Evolutionary conservation across 2,113 vertebrate species (phyloP).

Genomic region (Lepus americanus): DNA sequence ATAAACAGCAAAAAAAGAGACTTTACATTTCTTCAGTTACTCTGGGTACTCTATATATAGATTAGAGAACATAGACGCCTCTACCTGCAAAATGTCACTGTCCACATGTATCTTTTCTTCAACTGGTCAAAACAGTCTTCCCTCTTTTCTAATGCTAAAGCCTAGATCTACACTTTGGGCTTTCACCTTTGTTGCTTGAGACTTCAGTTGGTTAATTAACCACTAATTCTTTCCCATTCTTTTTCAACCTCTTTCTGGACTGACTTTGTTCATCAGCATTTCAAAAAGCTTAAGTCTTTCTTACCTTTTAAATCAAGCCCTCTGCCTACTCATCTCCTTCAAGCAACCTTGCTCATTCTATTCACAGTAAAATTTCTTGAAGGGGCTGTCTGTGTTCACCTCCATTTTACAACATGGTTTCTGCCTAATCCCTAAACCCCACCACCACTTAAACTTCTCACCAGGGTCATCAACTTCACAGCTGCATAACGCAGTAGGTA

Average conservation of each 20-base stretch:
- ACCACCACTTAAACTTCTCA: background rate
- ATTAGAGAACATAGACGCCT: background rate
- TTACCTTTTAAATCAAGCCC: conserved; percentile 13
- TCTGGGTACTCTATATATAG: background rate
- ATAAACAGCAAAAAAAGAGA: conserved; percentile 63
- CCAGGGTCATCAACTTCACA: background rate
- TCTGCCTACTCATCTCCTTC: background rate
- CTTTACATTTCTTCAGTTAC: background rate
- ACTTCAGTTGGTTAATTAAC: background rate
- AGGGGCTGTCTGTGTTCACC: background rate
- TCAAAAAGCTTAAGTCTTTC: background rate
- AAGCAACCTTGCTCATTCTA: conserved; percentile 26
- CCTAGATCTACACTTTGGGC: background rate
- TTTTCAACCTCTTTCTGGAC: background rate
- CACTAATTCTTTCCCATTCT: background rate
- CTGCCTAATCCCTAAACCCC: background rate
- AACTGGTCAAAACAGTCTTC: background rate
- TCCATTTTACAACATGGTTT: conserved; percentile 8
- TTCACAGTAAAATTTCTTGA: conserved; percentile 8
- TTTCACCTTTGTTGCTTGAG: conserved; percentile 1
- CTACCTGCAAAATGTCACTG: background rate
- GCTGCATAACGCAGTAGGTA: background rate
- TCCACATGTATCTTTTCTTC: background rate
- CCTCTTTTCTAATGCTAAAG: background rate
- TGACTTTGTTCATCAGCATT: conserved; percentile 26